Conservation (phyloP, 2,888 invertebrate species). For the Brenthis daphne region DNA sequence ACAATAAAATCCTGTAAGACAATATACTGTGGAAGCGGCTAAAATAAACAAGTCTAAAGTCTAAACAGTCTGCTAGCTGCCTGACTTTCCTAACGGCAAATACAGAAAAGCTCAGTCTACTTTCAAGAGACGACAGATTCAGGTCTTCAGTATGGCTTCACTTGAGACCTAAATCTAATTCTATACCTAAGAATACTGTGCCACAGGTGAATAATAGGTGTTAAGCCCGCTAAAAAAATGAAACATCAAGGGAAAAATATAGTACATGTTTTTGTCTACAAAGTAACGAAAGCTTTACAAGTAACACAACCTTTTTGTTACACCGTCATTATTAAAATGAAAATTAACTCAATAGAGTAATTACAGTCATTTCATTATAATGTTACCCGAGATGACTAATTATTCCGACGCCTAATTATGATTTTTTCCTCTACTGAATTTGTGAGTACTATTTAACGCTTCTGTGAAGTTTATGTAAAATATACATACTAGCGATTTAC, state of each 20-base stretch:
- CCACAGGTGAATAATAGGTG: no score
- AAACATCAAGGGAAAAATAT: background rate
- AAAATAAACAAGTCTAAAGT: no score
- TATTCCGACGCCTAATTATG: constrained; percentile 17
- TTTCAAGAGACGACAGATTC: no score
- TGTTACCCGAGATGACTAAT: constrained; percentile 20
- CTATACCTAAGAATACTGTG: no score
- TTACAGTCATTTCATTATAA: constrained; percentile 24
- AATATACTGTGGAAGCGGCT: no score
- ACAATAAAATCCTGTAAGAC: no score
- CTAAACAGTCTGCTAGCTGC: no score
- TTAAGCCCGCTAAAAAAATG: no score
- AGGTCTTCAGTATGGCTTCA: no score
- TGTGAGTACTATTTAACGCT: background rate
- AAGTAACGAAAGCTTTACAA: background rate
- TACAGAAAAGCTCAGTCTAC: no score
- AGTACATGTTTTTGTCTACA: background rate
- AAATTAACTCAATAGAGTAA: constrained; percentile 22
- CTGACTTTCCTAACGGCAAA: no score
- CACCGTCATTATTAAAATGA: constrained; percentile 17
- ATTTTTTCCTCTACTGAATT: constrained; percentile 9
- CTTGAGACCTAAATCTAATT: no score
- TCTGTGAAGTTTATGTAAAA: background rate
- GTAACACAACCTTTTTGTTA: constrained; percentile 3
- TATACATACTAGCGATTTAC: background rate